Evolutionary conservation across 2,797 vertebrate species (phyloP), one percentile per base, ranked within the genome.

Genomic region (Anas capensis): DNA sequence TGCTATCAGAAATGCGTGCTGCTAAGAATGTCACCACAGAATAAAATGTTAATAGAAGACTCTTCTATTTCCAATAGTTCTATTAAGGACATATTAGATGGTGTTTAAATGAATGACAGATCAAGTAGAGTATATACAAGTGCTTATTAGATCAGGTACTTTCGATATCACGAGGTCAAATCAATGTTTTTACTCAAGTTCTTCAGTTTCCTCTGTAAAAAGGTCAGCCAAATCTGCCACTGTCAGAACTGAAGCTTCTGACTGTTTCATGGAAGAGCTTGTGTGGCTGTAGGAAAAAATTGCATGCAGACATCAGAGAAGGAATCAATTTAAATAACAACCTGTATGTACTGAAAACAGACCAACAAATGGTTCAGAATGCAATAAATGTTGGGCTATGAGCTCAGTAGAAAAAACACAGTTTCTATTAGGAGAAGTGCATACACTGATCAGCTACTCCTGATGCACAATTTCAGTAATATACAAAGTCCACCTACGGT

Each of bases 181-280:
- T 19, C 57, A 38, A 8, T 3, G 16, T 36, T 61, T 96, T 98
- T 88, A 98, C 46, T 98, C 98, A 42, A 98, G 98, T 89, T 98
- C 97, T 97, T 99, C 99, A 1, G 97, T 97, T 93, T 99, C 99
- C 75, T 99, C 99, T n/a, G 99, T 99, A 62, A 99, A 99, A 79
- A 99, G 98, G 61, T 99, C 99, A 2, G 99, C 99, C 93, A 99
- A 97, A 93, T 99, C 99, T 26, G 99, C 99, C 57, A 99, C 99
- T 1, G 99, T 99, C 97, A 99, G 97, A 31, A 99, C 99, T 1
- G 99, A 99, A 6, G 99, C 99, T 97, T 99, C 99, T 0, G 99
- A 99, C 93, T 99, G 99, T 97, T 99, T 99, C 98, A 99, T 99
- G n/a, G 99, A 96, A 13, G 99, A 98, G 93, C 98, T 98, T 8